Base-by-base conservation (phyloP, 2,888 invertebrate species). In the Thecophora atra region DNA sequence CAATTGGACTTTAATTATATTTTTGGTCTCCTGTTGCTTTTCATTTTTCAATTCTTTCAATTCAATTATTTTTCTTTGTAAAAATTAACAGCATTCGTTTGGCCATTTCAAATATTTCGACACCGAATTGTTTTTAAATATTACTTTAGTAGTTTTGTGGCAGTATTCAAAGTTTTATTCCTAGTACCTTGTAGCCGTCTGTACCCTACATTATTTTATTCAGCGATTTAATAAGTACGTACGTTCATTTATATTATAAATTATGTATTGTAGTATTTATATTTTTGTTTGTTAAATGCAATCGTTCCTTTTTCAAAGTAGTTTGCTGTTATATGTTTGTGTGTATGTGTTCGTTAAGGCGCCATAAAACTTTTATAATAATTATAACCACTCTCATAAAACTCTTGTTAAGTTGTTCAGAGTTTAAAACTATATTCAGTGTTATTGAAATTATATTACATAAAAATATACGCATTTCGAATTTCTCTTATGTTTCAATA, bases 401-500 rank as follows among this genome's bases (percentile, higher is more conserved):
- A 26, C 24, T 24, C 44, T 65, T 44, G 24, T 21, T 11, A 15
- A 51, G 26, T 51, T 24, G 15, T 65, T 47, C 17, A 1, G 7
- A 17, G 19, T 17, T 44, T 65, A 65, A 63, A 15, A 63, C 19
- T 37, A 63, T 28, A 30, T 37, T 37, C 37, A 37, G 8, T 30
- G 17, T 26, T 30, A n/a, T 17, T 60, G 30, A 60, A 60, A 60
- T 28, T 60, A 60, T 26, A 60, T 77, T 75, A 26, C 28, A 72
- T 71, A 44, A 47, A 58, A 65, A 42, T 19, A 63, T 64, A 67
- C 80, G 80, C 80, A 80, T 80, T 80, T 74, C 58, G 81, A 81
- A 81, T 81, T 64, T 64, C 47, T 15, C 64, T 64, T 47, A 47
- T 26, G 74, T 73, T 69, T 70, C 42, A 71, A 75, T 56, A 60